A percentile compares a stretch with the other conserved stretches of the same genome.
Evolutionary conservation across 1,140 invertebrate genomes (phyloP).

Genomic region (Monomorium pharaonis): DNA sequence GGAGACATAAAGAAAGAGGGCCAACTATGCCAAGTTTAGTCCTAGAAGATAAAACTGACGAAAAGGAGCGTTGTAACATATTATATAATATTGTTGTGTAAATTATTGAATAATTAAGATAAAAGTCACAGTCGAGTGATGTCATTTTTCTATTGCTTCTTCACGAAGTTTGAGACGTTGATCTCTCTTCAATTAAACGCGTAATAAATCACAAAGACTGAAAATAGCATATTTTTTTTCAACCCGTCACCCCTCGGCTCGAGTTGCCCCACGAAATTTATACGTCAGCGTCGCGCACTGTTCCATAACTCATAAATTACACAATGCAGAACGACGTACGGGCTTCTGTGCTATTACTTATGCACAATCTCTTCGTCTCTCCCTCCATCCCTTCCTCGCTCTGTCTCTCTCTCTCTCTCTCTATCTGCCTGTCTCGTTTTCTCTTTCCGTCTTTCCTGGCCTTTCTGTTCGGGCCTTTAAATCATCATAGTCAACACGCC

Average conservation of each 20-base stretch:
- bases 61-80: background rate
- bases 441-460: background rate
- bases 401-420: background rate
- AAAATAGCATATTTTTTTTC: background rate
- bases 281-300: slow-evolving; percentile 3
- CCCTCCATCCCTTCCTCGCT: background rate
- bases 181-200: background rate
- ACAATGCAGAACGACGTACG: slow-evolving; percentile 32
- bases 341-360: slow-evolving; percentile 34
- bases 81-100: background rate
- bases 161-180: background rate
- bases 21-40: background rate
- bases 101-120: background rate
- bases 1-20: background rate
- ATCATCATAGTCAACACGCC: slow-evolving; percentile 25
- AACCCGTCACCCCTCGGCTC: background rate
- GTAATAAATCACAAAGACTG: background rate
- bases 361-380: slow-evolving; percentile 26
- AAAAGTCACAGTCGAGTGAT: background rate
- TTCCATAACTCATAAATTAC: slow-evolving; percentile 47
- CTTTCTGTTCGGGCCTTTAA: slow-evolving; percentile 6
- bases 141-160: background rate
- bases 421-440: background rate
- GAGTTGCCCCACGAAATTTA: background rate
- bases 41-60: background rate